Evolutionary conservation across 2,888 invertebrate genomes (phyloP).

Genomic region (Microplitis deprimator): DNA sequence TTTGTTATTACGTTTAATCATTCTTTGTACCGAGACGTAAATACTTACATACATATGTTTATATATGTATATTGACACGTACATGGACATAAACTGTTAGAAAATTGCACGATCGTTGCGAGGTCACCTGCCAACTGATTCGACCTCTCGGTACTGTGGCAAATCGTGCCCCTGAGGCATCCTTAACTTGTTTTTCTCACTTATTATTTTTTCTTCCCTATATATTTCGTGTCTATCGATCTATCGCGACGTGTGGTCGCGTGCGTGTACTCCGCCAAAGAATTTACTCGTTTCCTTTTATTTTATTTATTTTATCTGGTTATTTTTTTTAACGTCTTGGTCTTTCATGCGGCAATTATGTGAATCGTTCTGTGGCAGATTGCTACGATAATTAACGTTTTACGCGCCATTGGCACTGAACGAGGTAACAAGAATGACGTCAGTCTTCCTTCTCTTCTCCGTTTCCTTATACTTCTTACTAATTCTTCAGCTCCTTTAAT

Average conservation of each 20-base stretch:
- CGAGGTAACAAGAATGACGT: constrained; percentile 51
- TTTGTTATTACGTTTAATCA: constrained; percentile 32
- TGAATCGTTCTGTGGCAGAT: constrained; percentile 31
- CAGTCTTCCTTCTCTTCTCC: constrained; percentile 34
- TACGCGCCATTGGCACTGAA: constrained; percentile 52
- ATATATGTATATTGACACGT: constrained; percentile 18
- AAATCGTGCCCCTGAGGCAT: constrained; percentile 36
- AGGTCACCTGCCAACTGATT: constrained; percentile 45
- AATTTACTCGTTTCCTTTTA: constrained; percentile 12
- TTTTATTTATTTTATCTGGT: neutral
- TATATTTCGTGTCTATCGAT: constrained; percentile 39
- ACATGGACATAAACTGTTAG: constrained; percentile 19
- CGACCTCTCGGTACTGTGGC: constrained; percentile 45
- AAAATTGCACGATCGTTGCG: constrained; percentile 43
- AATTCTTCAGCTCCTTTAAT: constrained; percentile 16
- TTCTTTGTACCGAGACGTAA: constrained; percentile 3
- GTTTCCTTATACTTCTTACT: neutral
- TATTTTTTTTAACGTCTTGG: constrained; percentile 21
- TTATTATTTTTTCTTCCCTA: constrained; percentile 18
- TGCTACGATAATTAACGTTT: constrained; percentile 48
- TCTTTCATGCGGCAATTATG: constrained; percentile 37
- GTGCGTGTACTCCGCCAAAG: constrained; percentile 17
- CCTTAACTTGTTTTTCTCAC: constrained; percentile 23
- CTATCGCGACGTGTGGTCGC: constrained; percentile 28
- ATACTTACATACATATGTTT: neutral